phyloP scores from a whole-genome alignment of 2,888 invertebrate species.

The Amiota communis region DNA sequence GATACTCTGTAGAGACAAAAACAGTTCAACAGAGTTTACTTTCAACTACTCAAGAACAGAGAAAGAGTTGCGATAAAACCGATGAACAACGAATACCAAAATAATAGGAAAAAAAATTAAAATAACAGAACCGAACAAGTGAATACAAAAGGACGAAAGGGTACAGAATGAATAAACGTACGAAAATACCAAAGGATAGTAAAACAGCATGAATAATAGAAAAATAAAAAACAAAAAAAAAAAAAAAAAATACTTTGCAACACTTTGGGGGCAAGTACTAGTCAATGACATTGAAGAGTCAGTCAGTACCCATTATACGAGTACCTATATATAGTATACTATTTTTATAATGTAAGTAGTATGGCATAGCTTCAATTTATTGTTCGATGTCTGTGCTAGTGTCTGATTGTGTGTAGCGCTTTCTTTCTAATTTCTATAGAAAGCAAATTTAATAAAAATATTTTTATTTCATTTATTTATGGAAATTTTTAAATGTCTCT shows the following conservation, averaged over 20 bases:
- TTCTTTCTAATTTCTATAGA: no score
- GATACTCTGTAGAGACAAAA: constrained; percentile 25
- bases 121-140: neutral
- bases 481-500: no score
- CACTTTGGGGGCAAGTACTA: constrained; percentile 60
- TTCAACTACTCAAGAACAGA: neutral
- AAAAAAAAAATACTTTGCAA: constrained; percentile 50
- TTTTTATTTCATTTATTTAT: neutral
- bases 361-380: constrained; percentile 4
- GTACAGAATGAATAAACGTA: constrained; percentile 11
- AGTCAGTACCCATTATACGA: constrained; percentile 32
- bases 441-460: neutral
- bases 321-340: neutral
- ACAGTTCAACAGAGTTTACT: neutral
- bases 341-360: neutral
- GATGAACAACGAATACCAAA: constrained; percentile 2
- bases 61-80: neutral
- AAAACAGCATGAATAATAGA: constrained; percentile 42
- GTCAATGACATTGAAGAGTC: constrained; percentile 60
- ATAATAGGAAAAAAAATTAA: no score
- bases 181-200: constrained; percentile 23
- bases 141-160: neutral
- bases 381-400: constrained; percentile 4
- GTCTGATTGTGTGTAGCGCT: neutral
- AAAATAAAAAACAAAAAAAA: no score